Percentiles rank a stretch among this genome's conserved stretches.
Evolutionary conservation across 2,888 invertebrate genomes (phyloP).

Genomic region (Drosophila mimetica): DNA sequence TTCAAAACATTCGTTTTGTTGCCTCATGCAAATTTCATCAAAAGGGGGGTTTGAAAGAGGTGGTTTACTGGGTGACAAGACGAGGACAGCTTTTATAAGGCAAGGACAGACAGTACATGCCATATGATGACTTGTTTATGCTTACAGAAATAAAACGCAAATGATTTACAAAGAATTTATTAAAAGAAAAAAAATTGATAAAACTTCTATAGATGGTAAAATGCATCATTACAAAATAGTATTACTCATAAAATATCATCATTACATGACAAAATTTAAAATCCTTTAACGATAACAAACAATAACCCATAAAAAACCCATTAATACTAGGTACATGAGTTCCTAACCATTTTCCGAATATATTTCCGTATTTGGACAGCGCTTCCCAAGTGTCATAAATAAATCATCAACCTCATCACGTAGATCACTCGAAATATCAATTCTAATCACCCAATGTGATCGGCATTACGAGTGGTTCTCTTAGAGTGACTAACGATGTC

Average conservation of each 20-base stretch:
- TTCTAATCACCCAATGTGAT: constrained; percentile 12
- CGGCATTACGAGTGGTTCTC: constrained; percentile 23
- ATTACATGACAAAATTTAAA: background rate
- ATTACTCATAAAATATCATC: background rate
- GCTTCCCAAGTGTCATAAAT: constrained; percentile 25
- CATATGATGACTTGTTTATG: constrained; percentile 10
- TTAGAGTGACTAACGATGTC: constrained; percentile 29
- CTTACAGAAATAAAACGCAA: constrained; percentile 5
- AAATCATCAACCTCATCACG: constrained; percentile 33
- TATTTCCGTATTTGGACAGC: constrained; percentile 23
- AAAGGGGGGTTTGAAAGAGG: background rate
- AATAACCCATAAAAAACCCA: constrained; percentile 1
- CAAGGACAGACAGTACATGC: constrained; percentile 1
- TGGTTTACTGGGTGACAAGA: constrained; percentile 28
- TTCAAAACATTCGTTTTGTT: constrained; percentile 48
- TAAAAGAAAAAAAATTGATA: background rate
- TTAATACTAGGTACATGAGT: constrained; percentile 1
- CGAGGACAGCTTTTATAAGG: constrained; percentile 17
- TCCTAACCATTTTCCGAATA: background rate
- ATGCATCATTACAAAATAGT: background rate
- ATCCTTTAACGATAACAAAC: background rate
- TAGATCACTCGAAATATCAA: constrained; percentile 20
- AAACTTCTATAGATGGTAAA: background rate
- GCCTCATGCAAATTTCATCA: constrained; percentile 39
- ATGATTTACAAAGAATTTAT: background rate